Evolutionary conservation across 2,797 vertebrate species (phyloP), one percentile per base, ranked within the genome.

Genomic region (Lacerta viridis): DNA sequence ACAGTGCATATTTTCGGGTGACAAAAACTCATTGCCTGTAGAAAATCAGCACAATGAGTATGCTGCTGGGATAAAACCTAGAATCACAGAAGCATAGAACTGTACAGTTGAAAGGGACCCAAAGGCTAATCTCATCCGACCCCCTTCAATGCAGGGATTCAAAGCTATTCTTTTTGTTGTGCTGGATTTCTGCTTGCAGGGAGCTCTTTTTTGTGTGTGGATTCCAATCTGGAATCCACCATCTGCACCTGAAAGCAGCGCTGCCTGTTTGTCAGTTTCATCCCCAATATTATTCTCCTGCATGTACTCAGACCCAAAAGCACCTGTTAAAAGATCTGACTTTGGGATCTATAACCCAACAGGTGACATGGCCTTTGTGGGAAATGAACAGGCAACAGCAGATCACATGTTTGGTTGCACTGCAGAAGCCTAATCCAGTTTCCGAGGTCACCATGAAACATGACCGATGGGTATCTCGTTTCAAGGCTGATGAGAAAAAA

Each of bases 401-500:
- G 10, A 15, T 36, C n/a, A 17, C 13, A 41, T 15, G 4, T 50
- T 9, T 39, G 33, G 18, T 4, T 41, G 7, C 20, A 29, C 11
- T 17, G 2, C 23, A 9, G 46, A 59, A 69, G n/a, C 33, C 33
- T 3, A 23, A 7, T 2, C 1, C 3, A 36, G 15, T 33, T 25
- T 64, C 55, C 2, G 83, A 90, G 92, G 89, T 64, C 87, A 43
- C 84, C 79, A 5, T 27, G 71, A 41, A 76, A 77, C 83, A 85
- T 83, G 88, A 43, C 85, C 61, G 91, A 92, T 86, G 91, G 89
- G 80, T 76, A 93, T 92, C 92, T 95, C 93, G 90, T 92, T 91
- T 87, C 92, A 90, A 33, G 92, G 87, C 89, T 84, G 83, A 85
- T 90, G 93, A 86, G 64, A 84, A 92, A n/a, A 80, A 80, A 91